Base-by-base conservation (phyloP, 2,113 vertebrate species). In the Apistogramma diplotaenia region DNA sequence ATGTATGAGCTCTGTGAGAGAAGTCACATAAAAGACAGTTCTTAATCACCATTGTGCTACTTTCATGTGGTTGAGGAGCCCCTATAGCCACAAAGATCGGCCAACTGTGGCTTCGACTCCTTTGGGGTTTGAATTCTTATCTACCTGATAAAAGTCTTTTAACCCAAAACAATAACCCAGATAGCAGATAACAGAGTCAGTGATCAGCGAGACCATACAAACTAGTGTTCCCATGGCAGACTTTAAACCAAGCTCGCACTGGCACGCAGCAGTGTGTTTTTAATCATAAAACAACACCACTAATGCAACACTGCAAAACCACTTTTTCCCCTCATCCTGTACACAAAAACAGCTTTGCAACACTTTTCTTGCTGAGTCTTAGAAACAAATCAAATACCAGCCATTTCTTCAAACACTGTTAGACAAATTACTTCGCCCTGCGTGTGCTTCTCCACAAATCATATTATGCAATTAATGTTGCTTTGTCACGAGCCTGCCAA, bases 111-210 rank as follows among this genome's bases (percentile, higher is more conserved):
- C n/a, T 62, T 33, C 21, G 21, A 29, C 53, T 81, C 23, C 56
- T 83, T 72, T 77, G 40, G 43, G n/a, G 37, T 87, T 49, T 19
- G 29, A 65, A 72, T 67, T 33, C 9, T 4, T 8, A 18, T 71
- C 40, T 80, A 83, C 83, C 74, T 85, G 72, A 81, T 72, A 4
- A 62, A 73, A 85, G 65, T 67, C 86, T 79, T 81, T 90, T 85
- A 31, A 15, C 31, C 27, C 29, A 6, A 73, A 62, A 89, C 89
- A 91, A 92, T 85, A 83, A 71, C 57, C 43, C 80, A 74, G 55
- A 84, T 53, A 35, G 67, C 51, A 59, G 57, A 87, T 82, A 87
- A 87, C 29, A 84, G 77, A 80, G 89, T 92, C 81, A 93, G 90
- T 90, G 79, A 89, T 94, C 83, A 78, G 86, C 89, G 51, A 87